A percentile compares a stretch with the other conserved stretches of the same genome.
Evolutionary conservation across 2,888 invertebrate species (phyloP).

Genomic region (Sminthurides aquaticus): DNA sequence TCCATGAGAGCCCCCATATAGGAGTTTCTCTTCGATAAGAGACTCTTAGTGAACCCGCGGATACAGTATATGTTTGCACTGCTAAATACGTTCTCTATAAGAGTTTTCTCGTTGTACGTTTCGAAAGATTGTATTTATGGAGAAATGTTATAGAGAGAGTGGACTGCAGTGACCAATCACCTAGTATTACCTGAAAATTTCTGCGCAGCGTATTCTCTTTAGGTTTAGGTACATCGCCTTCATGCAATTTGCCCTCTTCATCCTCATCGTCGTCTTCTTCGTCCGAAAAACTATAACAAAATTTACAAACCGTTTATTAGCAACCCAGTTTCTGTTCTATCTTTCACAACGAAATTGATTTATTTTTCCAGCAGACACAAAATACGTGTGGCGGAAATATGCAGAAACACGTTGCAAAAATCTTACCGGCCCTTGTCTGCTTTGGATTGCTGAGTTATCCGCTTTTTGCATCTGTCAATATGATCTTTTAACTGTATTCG

Average conservation of each 20-base stretch:
- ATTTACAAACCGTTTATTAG: background rate
- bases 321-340: no score
- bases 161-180: no score
- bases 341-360: no score
- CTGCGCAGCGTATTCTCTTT: conserved; percentile 92
- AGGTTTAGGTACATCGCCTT: conserved; percentile 80
- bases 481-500: conserved; percentile 98
- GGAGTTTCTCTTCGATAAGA: background rate
- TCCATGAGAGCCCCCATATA: background rate
- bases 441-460: conserved; percentile 47
- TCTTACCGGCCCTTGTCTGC: conserved; percentile 56
- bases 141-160: no score
- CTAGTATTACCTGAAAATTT: conserved; percentile 86
- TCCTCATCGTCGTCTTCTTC: conserved; percentile 65
- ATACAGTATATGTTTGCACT: no score
- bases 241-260: conserved; percentile 78
- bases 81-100: no score
- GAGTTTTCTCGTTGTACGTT: no score
- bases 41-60: no score
- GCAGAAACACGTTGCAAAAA: no score
- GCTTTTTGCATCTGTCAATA: conserved; percentile 93
- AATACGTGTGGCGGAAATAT: conserved; percentile 1
- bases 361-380: no score
- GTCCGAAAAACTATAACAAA: conserved; percentile 37
- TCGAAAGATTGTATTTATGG: no score